phyloP scores from a whole-genome alignment of 2,888 invertebrate genomes.

The Caprella mutica region DNA sequence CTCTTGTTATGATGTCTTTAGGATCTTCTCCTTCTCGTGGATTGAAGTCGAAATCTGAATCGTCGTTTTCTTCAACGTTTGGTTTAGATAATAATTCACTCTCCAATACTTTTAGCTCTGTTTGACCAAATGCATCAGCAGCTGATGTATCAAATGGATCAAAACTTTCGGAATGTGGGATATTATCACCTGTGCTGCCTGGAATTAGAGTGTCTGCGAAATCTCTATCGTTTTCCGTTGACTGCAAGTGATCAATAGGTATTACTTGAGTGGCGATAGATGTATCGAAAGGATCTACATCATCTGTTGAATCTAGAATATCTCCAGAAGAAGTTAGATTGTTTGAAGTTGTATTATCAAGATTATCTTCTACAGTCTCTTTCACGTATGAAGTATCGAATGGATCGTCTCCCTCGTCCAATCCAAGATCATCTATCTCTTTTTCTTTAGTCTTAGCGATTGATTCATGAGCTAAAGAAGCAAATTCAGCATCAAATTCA shows the following conservation, averaged over 20 bases:
- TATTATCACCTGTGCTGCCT: slow-evolving; percentile 8
- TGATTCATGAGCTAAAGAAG: slow-evolving; percentile 64
- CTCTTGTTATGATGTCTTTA: too few species aligned
- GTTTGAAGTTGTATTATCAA: too few species aligned
- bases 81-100: slow-evolving; percentile 47
- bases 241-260: slow-evolving; percentile 23
- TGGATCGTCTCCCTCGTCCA: slow-evolving; percentile 45
- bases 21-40: slow-evolving; percentile 36
- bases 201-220: slow-evolving; percentile 27
- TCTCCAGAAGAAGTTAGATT: too few species aligned
- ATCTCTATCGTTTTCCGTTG: slow-evolving; percentile 18
- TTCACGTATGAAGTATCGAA: slow-evolving; percentile 45
- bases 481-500: slow-evolving; percentile 64
- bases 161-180: slow-evolving; percentile 19
- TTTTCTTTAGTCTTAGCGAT: slow-evolving; percentile 49
- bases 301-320: slow-evolving; percentile 9
- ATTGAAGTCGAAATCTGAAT: slow-evolving; percentile 36
- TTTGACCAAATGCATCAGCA: slow-evolving; percentile 35
- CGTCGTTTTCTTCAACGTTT: slow-evolving; percentile 34
- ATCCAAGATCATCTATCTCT: slow-evolving; percentile 39
- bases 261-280: slow-evolving; percentile 52
- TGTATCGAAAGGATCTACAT: slow-evolving; percentile 50
- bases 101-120: slow-evolving; percentile 50
- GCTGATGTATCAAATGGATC: slow-evolving; percentile 35
- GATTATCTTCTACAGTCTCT: too few species aligned